Evolutionary conservation across 2,888 invertebrate species (phyloP).

Genomic region (Eristalinus sepulchralis): DNA sequence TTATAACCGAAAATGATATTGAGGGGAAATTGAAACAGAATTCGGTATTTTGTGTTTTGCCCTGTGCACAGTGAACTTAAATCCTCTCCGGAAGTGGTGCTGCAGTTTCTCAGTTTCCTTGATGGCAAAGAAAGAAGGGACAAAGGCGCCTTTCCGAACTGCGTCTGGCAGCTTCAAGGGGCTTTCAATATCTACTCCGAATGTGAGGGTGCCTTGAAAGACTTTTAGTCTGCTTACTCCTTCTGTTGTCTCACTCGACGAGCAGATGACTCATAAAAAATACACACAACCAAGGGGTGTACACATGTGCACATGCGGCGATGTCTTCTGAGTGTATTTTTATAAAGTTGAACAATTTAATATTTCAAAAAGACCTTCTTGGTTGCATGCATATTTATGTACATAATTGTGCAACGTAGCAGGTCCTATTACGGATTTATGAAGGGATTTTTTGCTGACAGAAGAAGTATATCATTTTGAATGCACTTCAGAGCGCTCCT

Average conservation of each 20-base stretch:
- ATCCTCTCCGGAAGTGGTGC: not conserved
- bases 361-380: constrained; percentile 53
- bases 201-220: not conserved
- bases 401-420: constrained; percentile 52
- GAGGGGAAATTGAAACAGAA: constrained; percentile 69
- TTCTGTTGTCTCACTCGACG: not conserved
- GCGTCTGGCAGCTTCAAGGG: not conserved
- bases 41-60: constrained; percentile 51
- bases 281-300: constrained; percentile 4
- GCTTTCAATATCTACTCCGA: not conserved
- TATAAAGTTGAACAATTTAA: constrained; percentile 41
- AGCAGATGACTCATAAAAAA: constrained; percentile 11
- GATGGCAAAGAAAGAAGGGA: not conserved
- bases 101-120: constrained; percentile 52
- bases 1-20: constrained; percentile 68
- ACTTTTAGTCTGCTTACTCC: not conserved
- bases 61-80: not conserved
- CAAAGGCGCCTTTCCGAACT: constrained; percentile 40
- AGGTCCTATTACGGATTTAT: constrained; percentile 39
- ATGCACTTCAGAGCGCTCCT: constrained; percentile 34
- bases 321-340: constrained; percentile 3
- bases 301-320: not conserved
- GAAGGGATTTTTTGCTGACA: constrained; percentile 64
- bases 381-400: constrained; percentile 39
- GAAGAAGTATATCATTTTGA: constrained; percentile 61